Evolutionary conservation across 2,888 invertebrate genomes (phyloP).

Genomic region (Drosophila phalerata): DNA sequence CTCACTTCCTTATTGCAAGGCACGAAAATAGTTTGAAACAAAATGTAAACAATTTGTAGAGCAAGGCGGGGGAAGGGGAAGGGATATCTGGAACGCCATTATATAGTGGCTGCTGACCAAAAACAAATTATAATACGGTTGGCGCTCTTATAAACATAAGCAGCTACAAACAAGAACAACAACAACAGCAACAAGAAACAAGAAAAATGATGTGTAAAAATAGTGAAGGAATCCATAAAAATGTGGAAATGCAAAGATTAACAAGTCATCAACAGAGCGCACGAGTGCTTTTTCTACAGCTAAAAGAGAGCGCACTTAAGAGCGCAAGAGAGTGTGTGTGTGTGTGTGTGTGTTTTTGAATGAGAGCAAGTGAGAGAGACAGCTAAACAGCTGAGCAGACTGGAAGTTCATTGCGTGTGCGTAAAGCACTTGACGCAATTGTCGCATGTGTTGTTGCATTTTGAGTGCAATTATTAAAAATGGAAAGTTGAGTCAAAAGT

Average conservation of each 20-base stretch:
- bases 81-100: slow-evolving; percentile 40
- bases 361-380: slow-evolving; percentile 29
- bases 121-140: slow-evolving; percentile 51
- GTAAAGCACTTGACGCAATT: slow-evolving; percentile 51
- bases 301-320: slow-evolving; percentile 15
- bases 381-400: slow-evolving; percentile 47
- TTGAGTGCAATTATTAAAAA: slow-evolving; percentile 62
- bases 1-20: slow-evolving; percentile 48
- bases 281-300: slow-evolving; percentile 8
- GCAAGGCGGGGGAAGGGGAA: neutral
- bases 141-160: slow-evolving; percentile 56
- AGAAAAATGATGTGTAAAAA: slow-evolving; percentile 68
- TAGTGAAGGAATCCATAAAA: slow-evolving; percentile 78
- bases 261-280: slow-evolving; percentile 51
- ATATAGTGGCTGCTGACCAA: slow-evolving; percentile 41
- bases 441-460: slow-evolving; percentile 21
- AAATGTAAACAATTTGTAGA: slow-evolving; percentile 45
- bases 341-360: neutral
- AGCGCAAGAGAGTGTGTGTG: slow-evolving; percentile 11
- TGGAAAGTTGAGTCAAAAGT: slow-evolving; percentile 61
- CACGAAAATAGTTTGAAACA: slow-evolving; percentile 47
- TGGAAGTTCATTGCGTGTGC: slow-evolving; percentile 52
- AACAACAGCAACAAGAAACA: slow-evolving; percentile 33
- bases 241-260: slow-evolving; percentile 69
- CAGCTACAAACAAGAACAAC: slow-evolving; percentile 36